Conservation (phyloP, 2,113 vertebrate genomes). For the Maccullochella peelii region DNA sequence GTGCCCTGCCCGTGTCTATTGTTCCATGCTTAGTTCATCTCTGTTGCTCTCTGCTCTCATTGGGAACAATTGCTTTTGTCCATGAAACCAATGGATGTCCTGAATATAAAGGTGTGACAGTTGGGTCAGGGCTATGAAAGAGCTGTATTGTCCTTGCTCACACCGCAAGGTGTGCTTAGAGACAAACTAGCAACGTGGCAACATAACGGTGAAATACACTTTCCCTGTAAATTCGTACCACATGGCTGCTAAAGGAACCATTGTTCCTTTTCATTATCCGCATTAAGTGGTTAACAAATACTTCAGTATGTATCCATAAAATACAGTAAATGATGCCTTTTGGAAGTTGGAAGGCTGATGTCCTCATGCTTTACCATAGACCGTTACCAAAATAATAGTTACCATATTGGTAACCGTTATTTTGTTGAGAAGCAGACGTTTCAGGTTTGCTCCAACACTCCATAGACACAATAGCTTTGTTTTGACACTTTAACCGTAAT, state of each 20-base stretch:
- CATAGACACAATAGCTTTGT: background rate
- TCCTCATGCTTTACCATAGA: background rate
- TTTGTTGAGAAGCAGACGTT: background rate
- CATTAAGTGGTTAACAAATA: constrained; percentile 21
- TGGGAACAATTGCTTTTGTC: constrained; percentile 79
- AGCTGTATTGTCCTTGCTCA: constrained; percentile 70
- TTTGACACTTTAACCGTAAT: constrained; percentile 2
- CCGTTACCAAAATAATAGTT: too few species aligned
- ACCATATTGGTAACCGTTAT: background rate
- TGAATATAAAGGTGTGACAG: constrained; percentile 69
- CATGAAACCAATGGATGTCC: constrained; percentile 55
- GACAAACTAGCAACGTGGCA: constrained; percentile 37
- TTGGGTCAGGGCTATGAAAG: constrained; percentile 63
- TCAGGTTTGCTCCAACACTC: background rate
- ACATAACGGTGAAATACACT: constrained; percentile 25
- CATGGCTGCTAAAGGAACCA: constrained; percentile 44
- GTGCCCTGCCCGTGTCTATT: constrained; percentile 12
- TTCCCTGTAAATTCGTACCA: constrained; percentile 36
- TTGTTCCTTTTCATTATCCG: constrained; percentile 35
- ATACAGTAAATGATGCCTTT: background rate
- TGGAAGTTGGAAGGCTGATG: background rate
- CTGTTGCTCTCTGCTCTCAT: constrained; percentile 21
- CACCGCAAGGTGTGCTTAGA: constrained; percentile 69
- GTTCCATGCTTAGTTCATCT: constrained; percentile 29
- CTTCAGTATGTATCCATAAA: constrained; percentile 30